These are phyloP conservation scores for Chascanopsetta lugubris DNA, from an alignment of 2,113 vertebrate species.

Conservation along the genomic window DNA sequence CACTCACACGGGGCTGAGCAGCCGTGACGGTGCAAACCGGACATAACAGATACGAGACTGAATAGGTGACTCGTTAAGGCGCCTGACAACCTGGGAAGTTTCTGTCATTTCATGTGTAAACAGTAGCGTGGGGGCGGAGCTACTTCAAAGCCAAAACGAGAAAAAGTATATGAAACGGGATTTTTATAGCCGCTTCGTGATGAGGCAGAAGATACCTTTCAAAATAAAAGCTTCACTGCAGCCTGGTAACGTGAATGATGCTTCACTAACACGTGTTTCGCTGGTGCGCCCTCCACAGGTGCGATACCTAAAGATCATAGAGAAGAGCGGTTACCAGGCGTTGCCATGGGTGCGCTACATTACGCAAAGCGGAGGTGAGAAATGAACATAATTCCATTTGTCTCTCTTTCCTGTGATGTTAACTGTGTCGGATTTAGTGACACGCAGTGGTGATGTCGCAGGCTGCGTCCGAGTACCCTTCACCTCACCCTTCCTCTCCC, in stretches of 20 bases:
- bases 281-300: constrained; percentile 70
- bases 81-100: neutral
- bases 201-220: neutral
- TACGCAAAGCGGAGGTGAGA: constrained; percentile 86
- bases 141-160: too few relatives aligned
- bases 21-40: constrained; percentile 6
- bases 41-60: neutral
- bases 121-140: too few relatives aligned
- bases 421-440: too few relatives aligned
- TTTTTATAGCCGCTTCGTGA: too few relatives aligned
- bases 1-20: constrained; percentile 5
- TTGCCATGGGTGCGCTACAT: constrained; percentile 87
- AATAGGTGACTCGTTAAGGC: constrained; percentile 28
- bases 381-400: constrained; percentile 20
- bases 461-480: too few relatives aligned
- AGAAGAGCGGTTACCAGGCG: constrained; percentile 86
- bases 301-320: constrained; percentile 86
- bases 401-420: too few relatives aligned
- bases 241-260: too few relatives aligned
- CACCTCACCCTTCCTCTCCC: too few relatives aligned
- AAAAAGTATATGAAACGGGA: too few relatives aligned
- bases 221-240: too few relatives aligned
- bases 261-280: too few relatives aligned
- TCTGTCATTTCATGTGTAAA: constrained; percentile 1
- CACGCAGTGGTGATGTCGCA: too few relatives aligned